Base-by-base conservation (phyloP, 2,888 invertebrate species). In the Dioctria linearis region DNA sequence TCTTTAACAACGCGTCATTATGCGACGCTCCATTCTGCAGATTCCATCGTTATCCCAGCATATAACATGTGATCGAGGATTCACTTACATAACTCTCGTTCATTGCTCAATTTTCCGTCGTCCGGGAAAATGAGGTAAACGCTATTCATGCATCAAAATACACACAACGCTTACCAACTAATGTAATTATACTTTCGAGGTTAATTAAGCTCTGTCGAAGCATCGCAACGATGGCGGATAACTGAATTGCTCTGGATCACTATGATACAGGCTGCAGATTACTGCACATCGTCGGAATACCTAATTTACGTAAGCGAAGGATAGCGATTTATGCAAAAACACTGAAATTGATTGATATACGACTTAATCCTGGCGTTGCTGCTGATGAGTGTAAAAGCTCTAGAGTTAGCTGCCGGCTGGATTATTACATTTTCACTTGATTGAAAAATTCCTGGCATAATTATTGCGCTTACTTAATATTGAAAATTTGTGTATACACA, bases 91-190 rank as follows among this genome's bases (percentile, higher is more conserved):
- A 25, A 25, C 25, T 25, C 2, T 54, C 51, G 11, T 40, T 40
- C 40, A n/a, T 25, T 37, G 25, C 73, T 59, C 42, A 11, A 43
- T 73, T 73, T 59, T 42, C 42, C 40, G 8, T 42, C 40, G 57
- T 39, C 73, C 73, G 73, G 57, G 73, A 73, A 73, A 73, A n/a
- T 73, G 73, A 73, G 57, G 57, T 73, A 43, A 73, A 57, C 73
- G 40, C 57, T 73, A 73, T 73, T 57, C 42, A 73, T 73, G 73
- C 13, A 73, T 39, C 57, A 25, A n/a, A 25, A 25, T 25, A 25
- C 25, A 25, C 25, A 54, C 73, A 43, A 11, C 71, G 13, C 43
- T 73, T 57, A 59, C 40, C 59, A 73, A 73, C 57, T 57, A 73
- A 73, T 73, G 73, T 73, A 73, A 73, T 73, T 73, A 25, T 25